Conservation (phyloP, 2,888 invertebrate species). For the Zaprionus obscuricornis region DNA sequence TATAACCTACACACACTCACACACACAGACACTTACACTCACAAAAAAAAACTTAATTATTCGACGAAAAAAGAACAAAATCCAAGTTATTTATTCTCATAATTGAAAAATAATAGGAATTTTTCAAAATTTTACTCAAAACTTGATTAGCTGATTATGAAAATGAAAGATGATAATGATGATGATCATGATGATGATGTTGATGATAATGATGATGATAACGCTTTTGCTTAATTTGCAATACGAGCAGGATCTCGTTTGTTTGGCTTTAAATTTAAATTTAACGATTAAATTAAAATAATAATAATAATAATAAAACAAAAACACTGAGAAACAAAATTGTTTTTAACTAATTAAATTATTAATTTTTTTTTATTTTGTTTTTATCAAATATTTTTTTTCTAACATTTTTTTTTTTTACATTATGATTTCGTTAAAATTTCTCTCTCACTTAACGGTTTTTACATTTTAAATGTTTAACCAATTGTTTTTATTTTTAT, state of each 20-base stretch:
- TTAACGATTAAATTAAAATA: conserved; percentile 47
- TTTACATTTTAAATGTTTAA: conserved; percentile 70
- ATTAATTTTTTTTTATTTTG: conserved; percentile 31
- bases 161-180: conserved; percentile 8
- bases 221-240: conserved; percentile 60
- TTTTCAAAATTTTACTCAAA: conserved; percentile 59
- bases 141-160: conserved; percentile 13
- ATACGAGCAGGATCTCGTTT: conserved; percentile 82
- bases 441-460: conserved; percentile 52
- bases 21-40: conserved; percentile 48
- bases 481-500: conserved; percentile 63
- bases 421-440: conserved; percentile 20
- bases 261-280: conserved; percentile 78
- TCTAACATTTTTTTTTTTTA: conserved; percentile 32
- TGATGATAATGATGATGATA: conserved; percentile 3
- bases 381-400: conserved; percentile 36
- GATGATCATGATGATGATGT: conserved; percentile 4
- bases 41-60: conserved; percentile 37
- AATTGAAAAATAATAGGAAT: conserved; percentile 39
- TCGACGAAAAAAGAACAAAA: conserved; percentile 41
- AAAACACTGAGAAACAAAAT: conserved; percentile 43
- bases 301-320: conserved; percentile 8
- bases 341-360: conserved; percentile 59
- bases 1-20: conserved; percentile 31
- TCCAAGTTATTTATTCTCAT: conserved; percentile 65